Percentiles rank a stretch among this genome's conserved stretches.
These are phyloP conservation scores for Eudyptes chrysolophus DNA, from an alignment of 2,113 vertebrate species.

Conservation along the genomic window DNA sequence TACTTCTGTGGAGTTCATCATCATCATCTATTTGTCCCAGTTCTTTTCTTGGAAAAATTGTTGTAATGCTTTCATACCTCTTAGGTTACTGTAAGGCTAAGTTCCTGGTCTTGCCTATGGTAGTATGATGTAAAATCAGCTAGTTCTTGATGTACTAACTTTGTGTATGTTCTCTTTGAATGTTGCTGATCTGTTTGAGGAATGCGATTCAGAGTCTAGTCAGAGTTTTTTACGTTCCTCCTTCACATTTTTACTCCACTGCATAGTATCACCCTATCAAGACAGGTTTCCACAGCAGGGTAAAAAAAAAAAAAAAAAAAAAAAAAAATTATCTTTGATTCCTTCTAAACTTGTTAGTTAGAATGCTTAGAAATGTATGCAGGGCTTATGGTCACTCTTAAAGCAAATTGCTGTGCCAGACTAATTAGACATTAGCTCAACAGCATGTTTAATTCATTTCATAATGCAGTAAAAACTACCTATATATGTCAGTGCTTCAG, in stretches of 20 bases:
- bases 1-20: neutral
- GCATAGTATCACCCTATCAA: neutral
- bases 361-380: neutral
- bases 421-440: slow-evolving; percentile 8
- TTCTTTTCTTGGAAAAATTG: neutral
- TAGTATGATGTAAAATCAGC: neutral
- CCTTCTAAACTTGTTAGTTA: neutral
- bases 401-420: neutral
- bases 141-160: neutral
- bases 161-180: neutral
- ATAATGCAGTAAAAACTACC: neutral
- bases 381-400: neutral
- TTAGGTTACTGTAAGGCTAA: neutral
- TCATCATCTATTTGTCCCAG: neutral
- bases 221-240: neutral
- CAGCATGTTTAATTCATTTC: neutral
- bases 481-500: neutral
- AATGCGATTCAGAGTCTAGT: neutral
- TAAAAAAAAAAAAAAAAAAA: neutral
- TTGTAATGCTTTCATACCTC: neutral
- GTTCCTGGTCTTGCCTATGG: neutral
- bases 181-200: neutral
- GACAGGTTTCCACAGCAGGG: neutral
- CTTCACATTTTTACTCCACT: neutral
- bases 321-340: neutral